A percentile compares a stretch with the other conserved stretches of the same genome.
Conservation (phyloP, 2,113 vertebrate genomes). For the Meriones unguiculatus region DNA sequence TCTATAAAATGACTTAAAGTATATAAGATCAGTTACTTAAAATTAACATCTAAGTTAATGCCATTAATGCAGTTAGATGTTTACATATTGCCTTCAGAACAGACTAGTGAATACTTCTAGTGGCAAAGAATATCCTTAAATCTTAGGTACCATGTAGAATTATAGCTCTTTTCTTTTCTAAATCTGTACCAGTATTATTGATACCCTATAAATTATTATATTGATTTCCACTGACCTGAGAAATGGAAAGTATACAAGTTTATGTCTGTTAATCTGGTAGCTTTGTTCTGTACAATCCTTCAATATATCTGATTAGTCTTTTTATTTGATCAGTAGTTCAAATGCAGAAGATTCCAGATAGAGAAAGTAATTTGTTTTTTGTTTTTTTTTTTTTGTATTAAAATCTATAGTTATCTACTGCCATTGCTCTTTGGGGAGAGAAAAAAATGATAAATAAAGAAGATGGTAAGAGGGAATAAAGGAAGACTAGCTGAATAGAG, state of each 20-base stretch:
- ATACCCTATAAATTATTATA: background rate
- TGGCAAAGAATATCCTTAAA: background rate
- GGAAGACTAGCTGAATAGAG: background rate
- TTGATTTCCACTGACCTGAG: constrained; percentile 14
- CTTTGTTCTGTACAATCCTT: background rate
- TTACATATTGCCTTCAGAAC: background rate
- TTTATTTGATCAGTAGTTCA: background rate
- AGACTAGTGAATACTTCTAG: background rate
- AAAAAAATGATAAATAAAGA: background rate
- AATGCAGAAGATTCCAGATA: background rate
- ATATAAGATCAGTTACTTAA: background rate
- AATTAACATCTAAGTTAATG: background rate
- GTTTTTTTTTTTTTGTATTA: too few species aligned
- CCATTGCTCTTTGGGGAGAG: background rate
- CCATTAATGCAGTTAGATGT: background rate
- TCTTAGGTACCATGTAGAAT: background rate
- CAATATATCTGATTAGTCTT: background rate
- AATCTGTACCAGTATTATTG: background rate
- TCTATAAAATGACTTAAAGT: background rate
- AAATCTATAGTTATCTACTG: background rate
- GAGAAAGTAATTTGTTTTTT: background rate
- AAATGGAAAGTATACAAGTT: background rate
- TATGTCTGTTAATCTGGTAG: background rate
- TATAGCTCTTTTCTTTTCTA: background rate
- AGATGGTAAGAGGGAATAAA: background rate